Evolutionary conservation across 92 coral and sea anemone genomes (phyloP), one percentile per base, ranked within the genome.

Genomic region (Ricordea florida): DNA sequence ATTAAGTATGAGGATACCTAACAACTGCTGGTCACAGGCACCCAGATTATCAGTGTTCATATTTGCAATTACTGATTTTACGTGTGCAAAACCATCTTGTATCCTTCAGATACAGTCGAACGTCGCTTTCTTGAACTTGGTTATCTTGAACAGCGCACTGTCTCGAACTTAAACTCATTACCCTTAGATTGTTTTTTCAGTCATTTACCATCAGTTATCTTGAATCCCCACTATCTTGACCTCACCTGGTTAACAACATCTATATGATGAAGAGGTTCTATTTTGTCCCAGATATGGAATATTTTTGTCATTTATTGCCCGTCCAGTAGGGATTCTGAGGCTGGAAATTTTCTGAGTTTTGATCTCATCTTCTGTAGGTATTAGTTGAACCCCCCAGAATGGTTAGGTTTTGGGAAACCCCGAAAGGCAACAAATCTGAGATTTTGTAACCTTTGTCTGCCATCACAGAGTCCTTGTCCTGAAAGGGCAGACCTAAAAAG

Each of bases 381-480:
- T 56, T 52, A 26, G 34, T 13, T 56, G 13, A 1, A 35, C 20
- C n/a, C 59, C 56, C 23, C 72, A 43, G 13, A 56, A 66, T 52
- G 6, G 89, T 79, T 10, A 78, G 63, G 52, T 84, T 78, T 32
- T 78, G 64, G 3, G 41, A 13, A 10, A 78, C 76, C 17, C 81
- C 89, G 45, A 78, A 50, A 2, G 89, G 89, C 42, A 84, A 55
- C 22, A 84, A 36, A 62, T 84, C 81, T 21, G 23, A 10, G 32
- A 74, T 62, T 1, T 76, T 62, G 28, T 73, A 74, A 32, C 87
- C 83, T 34, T 82, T 82, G 57, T 82, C 89, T 43, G 85, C 89
- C 89, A 84, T 84, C 13, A 84, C 79, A 13, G 79, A 64, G 35
- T 84, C 89, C 10, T 42, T 42, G 31, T 53, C 83, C 7, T 29